Evolutionary conservation across 2,888 invertebrate species (phyloP), one percentile per base, ranked within the genome.

Genomic region (Masnerella sp.): DNA sequence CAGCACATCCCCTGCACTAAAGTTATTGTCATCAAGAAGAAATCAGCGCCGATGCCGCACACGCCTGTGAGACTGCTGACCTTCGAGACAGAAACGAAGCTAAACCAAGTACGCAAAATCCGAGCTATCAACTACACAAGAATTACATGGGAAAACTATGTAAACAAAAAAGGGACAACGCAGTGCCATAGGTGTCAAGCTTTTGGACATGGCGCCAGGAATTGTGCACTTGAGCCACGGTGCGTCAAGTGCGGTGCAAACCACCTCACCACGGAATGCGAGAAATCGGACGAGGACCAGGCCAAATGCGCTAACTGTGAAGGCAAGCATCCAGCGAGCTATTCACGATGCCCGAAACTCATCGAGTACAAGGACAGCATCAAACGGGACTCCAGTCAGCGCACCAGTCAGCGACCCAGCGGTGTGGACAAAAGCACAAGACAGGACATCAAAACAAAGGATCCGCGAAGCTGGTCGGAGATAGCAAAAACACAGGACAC

Each of bases 111-210:
- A 4, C n/a, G 8, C 0, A 28, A 56, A 5, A 32, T 58, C 9
- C 32, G 22, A 45, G 30, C n/a, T 5, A 32, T 45, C 11, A 11
- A 1, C n/a, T 7, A 28, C 7, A 17, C 28, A 1, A 32, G 4
- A 15, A 14, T 45, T 9, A 14, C 2, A 2, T 58, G 58, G 58
- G 43, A 58, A 34, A 0, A 4, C 5, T 58, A 45, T 18, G 34
- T 11, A 34, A 58, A 58, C 12, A 43, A 45, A 34, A 43, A 34
- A 34, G 58, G 34, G 0, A 15, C 17, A 2, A 30, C 45, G 2
- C 58, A 62, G 15, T 62, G 62, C 15, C 51, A 38, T 9, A 15
- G 40, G 4, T 64, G 64, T 18, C 64, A 64, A 12, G 4, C n/a
- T 5, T 64, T 12, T n/a, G 64, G 64, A n/a, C 64, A 52, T 12